Evolutionary conservation across 37 sponge, comb jelly and placozoan species (phyloP), one percentile per base, ranked within the genome.

Genomic region (Eunapius fragilis): DNA sequence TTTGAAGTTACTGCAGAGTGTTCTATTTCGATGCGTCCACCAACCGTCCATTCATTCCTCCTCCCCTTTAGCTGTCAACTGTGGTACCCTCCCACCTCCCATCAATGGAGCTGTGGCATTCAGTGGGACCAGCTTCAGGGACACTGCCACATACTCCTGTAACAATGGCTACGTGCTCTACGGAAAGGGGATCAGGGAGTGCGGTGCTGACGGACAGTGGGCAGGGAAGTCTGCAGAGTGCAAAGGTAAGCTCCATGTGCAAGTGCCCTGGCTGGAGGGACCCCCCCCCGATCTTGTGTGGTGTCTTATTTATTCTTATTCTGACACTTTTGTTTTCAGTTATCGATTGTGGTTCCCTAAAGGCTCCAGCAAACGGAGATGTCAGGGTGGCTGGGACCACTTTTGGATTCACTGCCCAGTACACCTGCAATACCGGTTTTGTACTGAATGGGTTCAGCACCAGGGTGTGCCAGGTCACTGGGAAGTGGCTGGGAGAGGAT

Each of bases 401-500:
- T 2, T 67, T 31, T 25, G 47, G 32, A 0, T 41, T 47, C 25
- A 37, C 76, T 73, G 87, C 80, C 26, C 31, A n/a, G n/a, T 92
- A 84, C 36, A 27, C 19, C 49, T 92, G 92, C 37, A 45, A 87
- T 36, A 17, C 28, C 70, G 92, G 88, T 25, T 87, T 70, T 37
- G 67, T 58, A n/a, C 25, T 87, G 38, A 70, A 32, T 26, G 88
- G 88, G 45, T 50, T 41, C 36, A 26, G 31, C 30, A 71, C 78
- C 36, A 82, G 88, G 69, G 73, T 69, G 22, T 92, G 92, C 70
- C 48, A 82, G 35, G 25, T 31, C 31, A 73, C 41, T 31, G 82
- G 82, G 26, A 9, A 45, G 31, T 91, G 91, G 91, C 31, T 71
- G 3, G 86, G 78, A 77, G 78, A 85, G 17, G 71, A 45, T n/a